Evolutionary conservation across 2,797 vertebrate species (phyloP).

Genomic region (Cirrhinus molitorella): DNA sequence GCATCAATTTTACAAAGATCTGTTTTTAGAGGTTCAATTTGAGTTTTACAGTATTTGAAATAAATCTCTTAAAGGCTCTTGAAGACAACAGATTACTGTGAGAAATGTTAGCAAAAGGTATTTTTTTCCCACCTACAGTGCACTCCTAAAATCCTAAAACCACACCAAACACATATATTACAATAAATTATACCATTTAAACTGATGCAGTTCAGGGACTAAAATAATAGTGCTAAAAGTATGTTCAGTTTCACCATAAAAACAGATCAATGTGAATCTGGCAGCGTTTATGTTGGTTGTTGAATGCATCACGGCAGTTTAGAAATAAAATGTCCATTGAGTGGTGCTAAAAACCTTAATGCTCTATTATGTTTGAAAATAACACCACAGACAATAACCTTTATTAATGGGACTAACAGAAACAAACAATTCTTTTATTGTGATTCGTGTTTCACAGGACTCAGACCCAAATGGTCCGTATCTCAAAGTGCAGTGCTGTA

Average conservation of each 20-base stretch:
- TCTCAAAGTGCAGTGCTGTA: neutral
- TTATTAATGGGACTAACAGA: too few relatives aligned
- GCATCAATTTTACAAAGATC: constrained; percentile 10
- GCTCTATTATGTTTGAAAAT: neutral
- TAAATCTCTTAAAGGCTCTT: constrained; percentile 6
- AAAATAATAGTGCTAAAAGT: neutral
- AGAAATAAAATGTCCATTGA: neutral
- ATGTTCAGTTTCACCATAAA: neutral
- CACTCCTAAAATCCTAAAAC: neutral
- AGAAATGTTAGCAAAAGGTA: neutral
- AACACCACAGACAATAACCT: too few relatives aligned
- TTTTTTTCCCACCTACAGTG: neutral
- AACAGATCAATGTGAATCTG: neutral
- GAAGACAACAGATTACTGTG: neutral
- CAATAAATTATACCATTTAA: neutral
- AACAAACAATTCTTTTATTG: too few relatives aligned
- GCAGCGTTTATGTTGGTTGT: neutral
- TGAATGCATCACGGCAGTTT: too few relatives aligned
- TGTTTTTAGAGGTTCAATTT: constrained; percentile 4
- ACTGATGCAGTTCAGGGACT: neutral
- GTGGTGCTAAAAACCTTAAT: too few relatives aligned
- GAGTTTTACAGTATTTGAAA: constrained; percentile 2
- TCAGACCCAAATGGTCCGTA: neutral
- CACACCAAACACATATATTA: neutral
- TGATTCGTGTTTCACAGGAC: neutral